phyloP scores from a whole-genome alignment of 30 jellyfish, hydroid and myxozoan genomes.

The Sanderia malayensis region DNA sequence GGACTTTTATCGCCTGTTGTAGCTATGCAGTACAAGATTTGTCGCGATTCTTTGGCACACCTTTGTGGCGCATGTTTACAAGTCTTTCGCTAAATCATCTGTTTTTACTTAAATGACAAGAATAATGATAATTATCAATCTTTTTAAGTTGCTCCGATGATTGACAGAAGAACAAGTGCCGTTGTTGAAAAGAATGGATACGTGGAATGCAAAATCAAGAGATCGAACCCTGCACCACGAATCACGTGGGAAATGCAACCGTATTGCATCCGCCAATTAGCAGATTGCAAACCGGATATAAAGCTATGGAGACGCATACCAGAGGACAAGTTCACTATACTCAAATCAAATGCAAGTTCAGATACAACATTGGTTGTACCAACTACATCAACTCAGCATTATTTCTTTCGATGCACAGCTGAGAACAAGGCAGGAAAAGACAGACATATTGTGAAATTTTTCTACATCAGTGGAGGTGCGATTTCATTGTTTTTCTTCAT shows the following conservation, averaged over 20 bases:
- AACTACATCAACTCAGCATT: conserved; percentile 7
- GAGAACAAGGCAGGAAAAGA: conserved; percentile 29
- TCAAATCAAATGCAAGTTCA: neutral
- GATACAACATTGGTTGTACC: conserved; percentile 14
- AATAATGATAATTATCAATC: neutral
- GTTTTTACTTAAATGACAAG: neutral
- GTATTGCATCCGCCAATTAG: conserved; percentile 1
- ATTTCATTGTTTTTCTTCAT: too few species aligned
- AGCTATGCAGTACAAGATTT: neutral
- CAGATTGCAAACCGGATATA: conserved; percentile 30
- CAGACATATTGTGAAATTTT: conserved; percentile 19
- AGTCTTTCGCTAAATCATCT: neutral
- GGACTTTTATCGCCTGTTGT: too few species aligned
- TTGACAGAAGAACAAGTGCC: conserved; percentile 14
- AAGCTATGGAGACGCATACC: conserved; percentile 29
- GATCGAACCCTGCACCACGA: conserved; percentile 39
- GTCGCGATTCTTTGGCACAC: neutral
- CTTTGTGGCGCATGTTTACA: neutral
- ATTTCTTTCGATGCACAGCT: conserved; percentile 54
- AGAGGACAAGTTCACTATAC: neutral
- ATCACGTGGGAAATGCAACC: conserved; percentile 61
- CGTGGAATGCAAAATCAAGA: conserved; percentile 24
- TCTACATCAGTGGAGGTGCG: conserved; percentile 25
- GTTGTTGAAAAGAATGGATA: conserved; percentile 19
- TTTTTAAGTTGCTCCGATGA: conserved; percentile 24